Evolutionary conservation across 1,140 invertebrate genomes (phyloP).

Genomic region (Nymphalis io): DNA sequence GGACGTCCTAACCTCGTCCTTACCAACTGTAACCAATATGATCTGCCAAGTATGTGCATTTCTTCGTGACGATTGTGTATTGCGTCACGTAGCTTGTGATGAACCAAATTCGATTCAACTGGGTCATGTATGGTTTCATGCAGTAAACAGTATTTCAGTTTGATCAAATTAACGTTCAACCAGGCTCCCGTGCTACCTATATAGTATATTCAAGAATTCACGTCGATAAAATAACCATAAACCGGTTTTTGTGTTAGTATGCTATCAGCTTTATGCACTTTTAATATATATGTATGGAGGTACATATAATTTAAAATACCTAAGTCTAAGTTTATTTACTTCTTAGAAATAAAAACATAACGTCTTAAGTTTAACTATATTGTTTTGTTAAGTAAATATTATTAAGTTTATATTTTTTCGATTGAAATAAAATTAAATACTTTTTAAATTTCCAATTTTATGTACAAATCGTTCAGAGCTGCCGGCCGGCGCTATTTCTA

Average conservation of each 20-base stretch:
- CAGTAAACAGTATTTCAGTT: slow-evolving; percentile 51
- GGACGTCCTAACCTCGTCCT: slow-evolving; percentile 37
- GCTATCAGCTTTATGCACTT: slow-evolving; percentile 19
- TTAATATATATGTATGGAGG: neutral
- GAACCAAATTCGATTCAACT: slow-evolving; percentile 65
- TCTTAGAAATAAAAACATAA: neutral
- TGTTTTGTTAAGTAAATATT: neutral
- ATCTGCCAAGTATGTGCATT: slow-evolving; percentile 50
- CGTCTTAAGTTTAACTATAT: neutral
- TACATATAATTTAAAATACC: neutral
- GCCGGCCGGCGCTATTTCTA: slow-evolving; percentile 77
- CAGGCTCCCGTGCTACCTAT: slow-evolving; percentile 5
- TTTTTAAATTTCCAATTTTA: slow-evolving; percentile 34
- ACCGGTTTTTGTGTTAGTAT: slow-evolving; percentile 47
- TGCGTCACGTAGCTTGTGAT: slow-evolving; percentile 56
- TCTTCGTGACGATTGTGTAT: slow-evolving; percentile 48
- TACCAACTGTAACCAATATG: slow-evolving; percentile 28
- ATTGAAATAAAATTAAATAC: neutral
- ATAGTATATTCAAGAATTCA: slow-evolving; percentile 25
- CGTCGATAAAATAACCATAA: slow-evolving; percentile 62
- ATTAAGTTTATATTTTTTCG: neutral
- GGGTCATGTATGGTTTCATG: slow-evolving; percentile 65
- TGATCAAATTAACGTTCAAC: slow-evolving; percentile 29
- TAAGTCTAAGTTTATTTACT: neutral
- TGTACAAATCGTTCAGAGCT: slow-evolving; percentile 49